Evolutionary conservation across 1,140 invertebrate genomes (phyloP), one percentile per base, ranked within the genome.

Genomic region (Heliconius nattereri): DNA sequence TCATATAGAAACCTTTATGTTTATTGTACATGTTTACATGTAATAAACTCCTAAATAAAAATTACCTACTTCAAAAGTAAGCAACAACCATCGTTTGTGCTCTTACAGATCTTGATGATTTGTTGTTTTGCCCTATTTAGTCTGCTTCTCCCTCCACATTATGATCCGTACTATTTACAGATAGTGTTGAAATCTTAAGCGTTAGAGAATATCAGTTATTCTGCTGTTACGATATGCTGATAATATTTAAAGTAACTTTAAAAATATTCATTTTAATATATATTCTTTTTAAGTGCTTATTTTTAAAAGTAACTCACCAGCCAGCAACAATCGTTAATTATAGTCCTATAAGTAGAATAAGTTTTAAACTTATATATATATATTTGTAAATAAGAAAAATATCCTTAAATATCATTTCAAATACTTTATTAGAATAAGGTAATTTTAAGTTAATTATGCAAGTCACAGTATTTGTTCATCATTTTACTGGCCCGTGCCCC

Each of bases 401-500:
- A 1, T 54, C 2, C 7, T 54, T 54, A 60, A 60, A 60, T 60
- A 60, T 60, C 26, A 60, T 26, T 60, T 26, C 1, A 23, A 60
- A 23, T 60, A 26, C 11, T 45, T 45, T 3, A 1, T 3, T 16
- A 52, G 6, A 52, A 26, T n/a, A 72, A 72, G 29, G 19, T 71
- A 71, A 37, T 71, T 35, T 66, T 29, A 29, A 72, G 19, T 37
- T 72, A 72, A 76, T 76, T 73, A 78, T 73, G 29, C n/a, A 74
- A 73, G 57, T 73, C 13, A 75, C 20, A 35, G 23, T 78, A 35
- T 75, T 45, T 78, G 54, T 76, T 74, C 23, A 76, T 78, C 81
- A 75, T 81, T 88, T 85, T 75, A 84, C 71, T 87, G 85, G 89
- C 87, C 86, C 90, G 92, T 90, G 91, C 88, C 87, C 87, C 85